Percentiles rank a stretch among this genome's conserved stretches.
Conservation (phyloP, 2,797 vertebrate genomes). For the Notoglanidium macrostoma region DNA sequence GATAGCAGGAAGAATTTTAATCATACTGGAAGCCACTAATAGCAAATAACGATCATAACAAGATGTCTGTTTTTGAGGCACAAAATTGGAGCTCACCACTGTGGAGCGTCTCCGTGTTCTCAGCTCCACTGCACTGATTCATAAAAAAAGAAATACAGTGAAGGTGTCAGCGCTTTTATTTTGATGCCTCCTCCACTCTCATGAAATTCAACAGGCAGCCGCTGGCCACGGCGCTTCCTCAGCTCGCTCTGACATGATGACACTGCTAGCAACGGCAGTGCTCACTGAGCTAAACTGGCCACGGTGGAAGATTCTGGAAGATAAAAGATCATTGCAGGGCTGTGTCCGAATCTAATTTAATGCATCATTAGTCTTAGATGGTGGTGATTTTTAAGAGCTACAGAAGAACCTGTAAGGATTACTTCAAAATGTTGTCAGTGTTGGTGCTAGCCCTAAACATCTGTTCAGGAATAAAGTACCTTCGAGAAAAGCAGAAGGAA, state of each 20-base stretch:
- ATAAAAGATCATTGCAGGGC: background rate
- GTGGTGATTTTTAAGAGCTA: background rate
- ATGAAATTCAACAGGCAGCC: conserved; percentile 22
- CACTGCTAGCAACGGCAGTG: background rate
- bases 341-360: conserved; percentile 17
- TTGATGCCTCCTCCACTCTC: conserved; percentile 4
- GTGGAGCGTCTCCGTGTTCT: background rate
- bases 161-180: background rate
- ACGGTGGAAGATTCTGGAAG: background rate
- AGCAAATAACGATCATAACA: background rate
- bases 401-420: background rate
- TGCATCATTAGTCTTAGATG: conserved; percentile 4
- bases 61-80: background rate
- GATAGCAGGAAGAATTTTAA: background rate
- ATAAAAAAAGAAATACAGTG: background rate
- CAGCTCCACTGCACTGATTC: background rate
- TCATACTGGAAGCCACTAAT: background rate
- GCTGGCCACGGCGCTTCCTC: background rate
- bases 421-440: background rate
- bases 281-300: background rate
- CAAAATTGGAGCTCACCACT: background rate
- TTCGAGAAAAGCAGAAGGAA: conserved; percentile 6
- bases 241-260: conserved; percentile 4
- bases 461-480: background rate
- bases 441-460: background rate